Conservation (phyloP, 2,113 vertebrate genomes). For the Chrysochloris asiatica region DNA sequence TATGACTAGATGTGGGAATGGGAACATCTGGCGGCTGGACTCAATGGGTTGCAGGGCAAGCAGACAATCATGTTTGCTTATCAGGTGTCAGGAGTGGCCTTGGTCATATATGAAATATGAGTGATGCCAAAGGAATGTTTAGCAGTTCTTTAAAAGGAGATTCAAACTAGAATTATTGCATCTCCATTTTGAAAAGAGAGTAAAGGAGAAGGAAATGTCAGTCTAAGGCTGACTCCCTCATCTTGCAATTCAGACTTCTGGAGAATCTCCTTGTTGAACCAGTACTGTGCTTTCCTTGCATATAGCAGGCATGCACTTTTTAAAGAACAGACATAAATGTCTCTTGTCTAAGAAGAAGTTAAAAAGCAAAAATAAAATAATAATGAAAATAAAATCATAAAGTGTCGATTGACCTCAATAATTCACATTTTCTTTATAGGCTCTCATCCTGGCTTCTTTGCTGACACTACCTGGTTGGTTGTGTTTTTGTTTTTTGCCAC, state of each 20-base stretch:
- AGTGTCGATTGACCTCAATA: neutral
- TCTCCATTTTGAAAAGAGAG: slow-evolving; percentile 35
- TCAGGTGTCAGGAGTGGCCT: neutral
- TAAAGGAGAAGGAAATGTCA: neutral
- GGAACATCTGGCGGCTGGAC: neutral
- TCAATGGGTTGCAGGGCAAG: neutral
- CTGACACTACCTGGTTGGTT: neutral
- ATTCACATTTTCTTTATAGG: neutral
- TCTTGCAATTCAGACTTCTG: neutral
- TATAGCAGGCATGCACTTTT: neutral
- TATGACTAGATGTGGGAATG: neutral
- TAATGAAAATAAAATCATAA: slow-evolving; percentile 26
- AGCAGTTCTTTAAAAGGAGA: slow-evolving; percentile 44
- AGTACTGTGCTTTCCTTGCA: neutral
- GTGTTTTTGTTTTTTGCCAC: neutral
- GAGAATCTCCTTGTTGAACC: neutral
- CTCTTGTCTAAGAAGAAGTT: slow-evolving; percentile 38
- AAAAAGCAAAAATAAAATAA: slow-evolving; percentile 20
- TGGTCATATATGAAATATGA: slow-evolving; percentile 21
- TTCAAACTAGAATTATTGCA: slow-evolving; percentile 15
- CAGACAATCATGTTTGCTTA: neutral
- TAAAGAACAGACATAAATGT: neutral
- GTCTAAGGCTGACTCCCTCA: neutral
- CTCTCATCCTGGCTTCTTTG: neutral
- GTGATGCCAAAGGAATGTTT: slow-evolving; percentile 2